phyloP scores from a whole-genome alignment of 2,888 invertebrate genomes.

The Drosophila fungiperda region DNA sequence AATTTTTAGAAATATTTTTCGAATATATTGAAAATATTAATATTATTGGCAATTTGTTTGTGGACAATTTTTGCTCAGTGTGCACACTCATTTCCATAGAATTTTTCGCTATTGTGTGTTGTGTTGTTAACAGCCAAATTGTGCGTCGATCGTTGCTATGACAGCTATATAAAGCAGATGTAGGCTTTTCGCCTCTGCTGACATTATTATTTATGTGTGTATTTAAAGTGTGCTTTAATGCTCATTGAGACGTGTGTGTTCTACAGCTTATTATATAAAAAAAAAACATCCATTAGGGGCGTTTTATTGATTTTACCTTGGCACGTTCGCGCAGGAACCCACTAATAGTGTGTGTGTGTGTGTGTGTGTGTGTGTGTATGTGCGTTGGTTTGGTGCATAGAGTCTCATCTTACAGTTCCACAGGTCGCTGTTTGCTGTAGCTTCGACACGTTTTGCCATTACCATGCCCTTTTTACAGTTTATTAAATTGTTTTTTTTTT shows the following conservation, averaged over 20 bases:
- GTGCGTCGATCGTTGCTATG: constrained; percentile 5
- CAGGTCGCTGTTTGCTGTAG: constrained; percentile 50
- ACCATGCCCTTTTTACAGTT: constrained; percentile 77
- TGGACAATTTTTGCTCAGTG: neutral
- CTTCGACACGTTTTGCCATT: constrained; percentile 72
- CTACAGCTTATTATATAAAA: constrained; percentile 77
- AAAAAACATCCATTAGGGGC: constrained; percentile 72
- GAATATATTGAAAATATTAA: neutral
- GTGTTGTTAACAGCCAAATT: neutral
- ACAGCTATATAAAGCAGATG: neutral
- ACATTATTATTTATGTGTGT: constrained; percentile 43
- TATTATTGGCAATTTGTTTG: neutral
- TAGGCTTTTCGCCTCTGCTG: constrained; percentile 2
- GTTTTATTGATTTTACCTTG: constrained; percentile 77
- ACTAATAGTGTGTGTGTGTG: constrained; percentile 15
- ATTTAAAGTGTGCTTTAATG: constrained; percentile 67
- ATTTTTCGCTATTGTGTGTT: neutral
- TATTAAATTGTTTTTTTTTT: constrained; percentile 77
- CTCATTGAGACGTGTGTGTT: constrained; percentile 68
- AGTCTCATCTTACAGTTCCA: constrained; percentile 27
- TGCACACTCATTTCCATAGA: neutral
- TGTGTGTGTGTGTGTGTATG: constrained; percentile 9
- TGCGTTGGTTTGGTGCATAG: constrained; percentile 30
- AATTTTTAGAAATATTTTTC: neutral
- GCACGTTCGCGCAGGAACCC: constrained; percentile 57